Evolutionary conservation across 2,797 vertebrate species (phyloP).

Genomic region (Spea hammondii): DNA sequence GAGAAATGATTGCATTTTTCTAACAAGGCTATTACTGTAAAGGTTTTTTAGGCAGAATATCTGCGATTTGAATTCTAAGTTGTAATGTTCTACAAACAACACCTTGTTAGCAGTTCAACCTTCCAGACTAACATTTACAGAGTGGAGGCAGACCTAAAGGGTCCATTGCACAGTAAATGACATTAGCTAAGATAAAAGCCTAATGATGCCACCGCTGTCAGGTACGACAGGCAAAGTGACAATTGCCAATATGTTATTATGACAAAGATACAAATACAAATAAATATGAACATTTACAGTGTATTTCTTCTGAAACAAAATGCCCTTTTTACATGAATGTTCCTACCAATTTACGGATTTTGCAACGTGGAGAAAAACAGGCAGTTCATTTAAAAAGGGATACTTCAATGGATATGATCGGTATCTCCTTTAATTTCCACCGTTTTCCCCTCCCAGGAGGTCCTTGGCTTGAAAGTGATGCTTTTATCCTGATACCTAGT

Average conservation of each 20-base stretch:
- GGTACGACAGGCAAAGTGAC: neutral
- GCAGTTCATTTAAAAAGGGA: too few species aligned
- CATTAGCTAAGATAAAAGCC: slow-evolving; percentile 24
- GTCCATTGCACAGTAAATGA: slow-evolving; percentile 11
- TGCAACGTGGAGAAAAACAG: too few species aligned
- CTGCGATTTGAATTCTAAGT: slow-evolving; percentile 22
- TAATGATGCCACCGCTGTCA: slow-evolving; percentile 19
- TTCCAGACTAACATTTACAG: slow-evolving; percentile 43
- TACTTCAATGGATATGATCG: too few species aligned
- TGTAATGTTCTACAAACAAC: slow-evolving; percentile 48
- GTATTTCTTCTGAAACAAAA: too few species aligned
- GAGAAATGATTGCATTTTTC: slow-evolving; percentile 29
- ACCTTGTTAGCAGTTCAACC: slow-evolving; percentile 39
- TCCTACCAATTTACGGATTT: too few species aligned
- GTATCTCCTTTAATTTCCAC: too few species aligned
- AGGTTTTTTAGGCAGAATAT: slow-evolving; percentile 36
- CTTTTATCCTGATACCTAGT: too few species aligned
- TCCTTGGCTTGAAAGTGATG: too few species aligned
- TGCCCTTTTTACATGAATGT: too few species aligned
- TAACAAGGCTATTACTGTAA: slow-evolving; percentile 36
- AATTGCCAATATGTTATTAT: slow-evolving; percentile 5
- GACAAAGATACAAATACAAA: neutral
- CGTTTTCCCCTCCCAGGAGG: too few species aligned
- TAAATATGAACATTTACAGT: too few species aligned
- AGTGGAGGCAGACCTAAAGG: slow-evolving; percentile 25